Evolutionary conservation across 2,888 invertebrate species (phyloP).

Genomic region (Caenorhabditis sp.): DNA sequence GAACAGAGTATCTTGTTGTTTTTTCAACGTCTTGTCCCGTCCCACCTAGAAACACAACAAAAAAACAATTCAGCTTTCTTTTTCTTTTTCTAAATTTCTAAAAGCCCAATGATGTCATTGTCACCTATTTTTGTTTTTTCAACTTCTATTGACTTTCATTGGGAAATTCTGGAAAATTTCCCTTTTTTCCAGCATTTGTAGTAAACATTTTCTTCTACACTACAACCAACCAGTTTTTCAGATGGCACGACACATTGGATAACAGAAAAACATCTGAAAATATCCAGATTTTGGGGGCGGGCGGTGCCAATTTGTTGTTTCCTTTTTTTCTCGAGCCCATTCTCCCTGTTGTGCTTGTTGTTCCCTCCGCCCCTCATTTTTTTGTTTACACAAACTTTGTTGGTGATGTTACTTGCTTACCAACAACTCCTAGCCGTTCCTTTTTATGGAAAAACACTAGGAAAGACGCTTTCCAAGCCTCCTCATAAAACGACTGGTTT

Average conservation of each 20-base stretch:
- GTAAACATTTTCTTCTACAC: background rate
- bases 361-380: slow-evolving; percentile 22
- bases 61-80: slow-evolving; percentile 26
- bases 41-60: too few species aligned
- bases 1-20: too few species aligned
- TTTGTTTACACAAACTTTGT: slow-evolving; percentile 62
- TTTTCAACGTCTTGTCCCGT: too few species aligned
- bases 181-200: slow-evolving; percentile 18
- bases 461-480: too few species aligned
- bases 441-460: slow-evolving; percentile 54
- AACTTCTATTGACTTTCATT: too few species aligned
- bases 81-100: too few species aligned
- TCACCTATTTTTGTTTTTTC: too few species aligned
- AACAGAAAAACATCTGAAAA: slow-evolving; percentile 31
- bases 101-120: too few species aligned
- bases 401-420: slow-evolving; percentile 18
- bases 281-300: slow-evolving; percentile 50
- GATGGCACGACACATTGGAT: background rate
- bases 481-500: slow-evolving; percentile 47
- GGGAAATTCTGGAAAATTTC: too few species aligned
- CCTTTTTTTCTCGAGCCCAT: background rate
- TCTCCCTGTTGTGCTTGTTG: background rate
- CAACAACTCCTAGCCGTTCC: slow-evolving; percentile 8
- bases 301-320: slow-evolving; percentile 2
- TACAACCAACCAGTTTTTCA: background rate